Conservation (phyloP, 2,113 vertebrate genomes). For the Hemibagrus wyckioides region DNA sequence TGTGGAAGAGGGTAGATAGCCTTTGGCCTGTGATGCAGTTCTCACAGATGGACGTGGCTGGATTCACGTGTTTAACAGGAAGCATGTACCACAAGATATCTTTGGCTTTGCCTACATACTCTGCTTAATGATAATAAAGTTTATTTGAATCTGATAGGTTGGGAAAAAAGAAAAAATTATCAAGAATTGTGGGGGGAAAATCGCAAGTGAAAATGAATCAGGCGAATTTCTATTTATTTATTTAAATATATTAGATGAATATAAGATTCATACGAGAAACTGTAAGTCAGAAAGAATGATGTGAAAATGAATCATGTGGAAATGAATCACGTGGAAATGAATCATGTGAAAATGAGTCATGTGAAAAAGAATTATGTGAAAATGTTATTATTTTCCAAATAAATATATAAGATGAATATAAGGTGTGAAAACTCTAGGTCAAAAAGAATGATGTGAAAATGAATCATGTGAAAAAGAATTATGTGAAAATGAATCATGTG, state of each 20-base stretch:
- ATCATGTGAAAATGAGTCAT: no score
- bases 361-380: no score
- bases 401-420: background rate
- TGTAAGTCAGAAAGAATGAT: no score
- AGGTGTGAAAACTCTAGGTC: no score
- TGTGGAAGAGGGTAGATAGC: background rate
- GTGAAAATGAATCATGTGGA: background rate
- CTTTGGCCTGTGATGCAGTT: background rate
- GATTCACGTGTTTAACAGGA: background rate
- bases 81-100: background rate
- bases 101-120: background rate
- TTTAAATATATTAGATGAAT: no score
- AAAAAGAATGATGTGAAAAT: no score
- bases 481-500: no score
- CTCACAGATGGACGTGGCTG: background rate
- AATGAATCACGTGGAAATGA: no score
- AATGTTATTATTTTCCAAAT: background rate
- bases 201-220: background rate
- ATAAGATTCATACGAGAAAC: no score
- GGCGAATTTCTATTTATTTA: no score
- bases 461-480: no score
- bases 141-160: background rate
- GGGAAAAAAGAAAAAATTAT: background rate
- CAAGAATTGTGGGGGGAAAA: background rate
- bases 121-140: background rate